Conservation (phyloP, 1,140 invertebrate species). For the Drosophila pseudoananassae region DNA sequence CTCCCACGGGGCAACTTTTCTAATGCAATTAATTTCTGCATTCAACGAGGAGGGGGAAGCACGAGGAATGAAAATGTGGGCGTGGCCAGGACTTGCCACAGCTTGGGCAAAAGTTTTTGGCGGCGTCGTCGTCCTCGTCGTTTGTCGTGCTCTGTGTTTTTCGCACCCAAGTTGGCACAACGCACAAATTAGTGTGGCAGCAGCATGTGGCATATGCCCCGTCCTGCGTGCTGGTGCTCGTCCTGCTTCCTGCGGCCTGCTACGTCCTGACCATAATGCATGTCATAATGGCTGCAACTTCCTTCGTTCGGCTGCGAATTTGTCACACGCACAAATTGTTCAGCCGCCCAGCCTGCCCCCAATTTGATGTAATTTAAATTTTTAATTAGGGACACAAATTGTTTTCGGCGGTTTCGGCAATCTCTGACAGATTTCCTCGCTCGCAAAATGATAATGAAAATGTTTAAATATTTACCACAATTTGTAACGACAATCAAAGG, state of each 20-base stretch:
- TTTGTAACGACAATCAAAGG: conserved; percentile 62
- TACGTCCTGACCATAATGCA: conserved; percentile 62
- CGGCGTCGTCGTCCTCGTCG: conserved; percentile 10
- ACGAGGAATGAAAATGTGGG: neutral
- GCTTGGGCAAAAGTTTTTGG: conserved; percentile 63
- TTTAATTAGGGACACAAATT: conserved; percentile 81
- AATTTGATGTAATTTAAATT: conserved; percentile 81
- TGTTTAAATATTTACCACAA: conserved; percentile 79
- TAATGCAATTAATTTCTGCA: conserved; percentile 83
- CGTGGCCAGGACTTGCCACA: conserved; percentile 20
- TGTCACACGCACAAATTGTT: conserved; percentile 75
- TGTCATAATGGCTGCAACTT: conserved; percentile 69
- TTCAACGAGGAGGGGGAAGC: conserved; percentile 47
- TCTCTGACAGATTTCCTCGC: conserved; percentile 73
- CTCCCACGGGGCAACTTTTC: conserved; percentile 68
- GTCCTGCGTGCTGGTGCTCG: conserved; percentile 4
- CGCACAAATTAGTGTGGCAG: conserved; percentile 79
- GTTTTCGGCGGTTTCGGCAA: conserved; percentile 75
- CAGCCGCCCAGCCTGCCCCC: neutral
- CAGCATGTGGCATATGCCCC: conserved; percentile 64
- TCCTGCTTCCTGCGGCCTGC: neutral
- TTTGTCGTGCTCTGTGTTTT: conserved; percentile 60
- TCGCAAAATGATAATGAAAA: conserved; percentile 77
- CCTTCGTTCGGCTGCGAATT: conserved; percentile 51
- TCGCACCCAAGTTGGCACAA: conserved; percentile 75